A percentile compares a stretch with the other conserved stretches of the same genome.
Conservation (phyloP, 2,113 vertebrate species). For the Amazona vittata region DNA sequence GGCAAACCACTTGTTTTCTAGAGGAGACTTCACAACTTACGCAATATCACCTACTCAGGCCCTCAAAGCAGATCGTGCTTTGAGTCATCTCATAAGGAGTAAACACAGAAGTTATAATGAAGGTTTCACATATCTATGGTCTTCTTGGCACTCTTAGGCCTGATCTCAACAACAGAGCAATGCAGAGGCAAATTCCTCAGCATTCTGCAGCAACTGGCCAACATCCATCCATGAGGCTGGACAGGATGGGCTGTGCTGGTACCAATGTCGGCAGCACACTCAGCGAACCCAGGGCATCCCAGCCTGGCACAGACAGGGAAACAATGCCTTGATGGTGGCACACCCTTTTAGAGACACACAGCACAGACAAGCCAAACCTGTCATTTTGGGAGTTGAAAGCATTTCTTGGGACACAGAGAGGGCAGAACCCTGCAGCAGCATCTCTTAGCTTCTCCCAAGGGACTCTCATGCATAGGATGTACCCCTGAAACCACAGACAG, state of each 20-base stretch:
- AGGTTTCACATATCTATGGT: neutral
- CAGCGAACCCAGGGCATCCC: neutral
- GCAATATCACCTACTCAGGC: neutral
- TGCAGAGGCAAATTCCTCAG: neutral
- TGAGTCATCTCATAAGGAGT: neutral
- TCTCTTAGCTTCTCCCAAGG: fast-evolving
- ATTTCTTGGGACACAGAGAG: neutral
- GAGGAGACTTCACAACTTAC: neutral
- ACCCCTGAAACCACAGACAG: fast-evolving
- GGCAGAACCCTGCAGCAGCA: neutral
- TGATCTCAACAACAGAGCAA: neutral
- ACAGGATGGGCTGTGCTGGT: neutral
- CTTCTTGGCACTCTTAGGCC: neutral
- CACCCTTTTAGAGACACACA: fast-evolving
- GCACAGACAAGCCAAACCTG: neutral
- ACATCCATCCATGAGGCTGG: neutral
- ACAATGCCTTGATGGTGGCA: fast-evolving
- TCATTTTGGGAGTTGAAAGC: fast-evolving
- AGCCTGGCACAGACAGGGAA: fast-evolving
- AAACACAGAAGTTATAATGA: neutral
- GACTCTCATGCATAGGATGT: fast-evolving
- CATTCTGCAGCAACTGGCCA: neutral
- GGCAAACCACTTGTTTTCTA: neutral
- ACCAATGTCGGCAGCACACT: fast-evolving
- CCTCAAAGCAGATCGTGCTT: neutral